Base-by-base conservation (phyloP, 2,888 invertebrate species). In the Cylindroiulus punctatus region DNA sequence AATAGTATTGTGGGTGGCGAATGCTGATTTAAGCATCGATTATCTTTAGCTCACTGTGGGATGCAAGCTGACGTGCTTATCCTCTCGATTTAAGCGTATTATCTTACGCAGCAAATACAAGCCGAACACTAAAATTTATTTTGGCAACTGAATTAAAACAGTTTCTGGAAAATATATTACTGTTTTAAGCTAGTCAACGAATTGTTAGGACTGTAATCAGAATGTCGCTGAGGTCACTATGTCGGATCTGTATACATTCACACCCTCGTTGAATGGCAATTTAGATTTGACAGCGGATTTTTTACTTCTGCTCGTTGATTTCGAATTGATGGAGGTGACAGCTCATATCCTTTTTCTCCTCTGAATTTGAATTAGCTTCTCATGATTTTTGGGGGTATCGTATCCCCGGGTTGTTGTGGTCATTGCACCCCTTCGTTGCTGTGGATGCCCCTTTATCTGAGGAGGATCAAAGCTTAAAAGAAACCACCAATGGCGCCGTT, bases 351-450 rank as follows among this genome's bases (percentile, higher is more conserved):
- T 65, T 65, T 65, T 65, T 65, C 65, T 65, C 65, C 65, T 65
- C 65, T 26, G 65, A 65, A 65, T n/a, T 65, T 65, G 65, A 65
- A 65, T 65, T 65, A 65, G 65, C 65, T 65, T 65, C 65, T 65
- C 65, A 26, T 65, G 65, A 65, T 65, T 65, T 52, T 65, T 65
- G 65, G 65, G 65, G 65, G 65, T 65, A 65, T 65, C 65, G 65
- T 65, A 65, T 65, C 65, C 65, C 65, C 65, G 65, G 57, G 65
- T 65, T 65, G 65, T 26, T 65, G 65, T 65, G 65, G 65, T 65
- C 65, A 65, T 65, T 65, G 65, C 65, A 65, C 65, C 65, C 65
- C 65, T n/a, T 65, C 65, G 10, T 26, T 65, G 65, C 65, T 65
- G 65, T 65, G 65, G 65, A 65, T 65, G 65, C 65, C 65, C 65